Base-by-base conservation (phyloP, 2,797 vertebrate species). In the Florisuga fusca region DNA sequence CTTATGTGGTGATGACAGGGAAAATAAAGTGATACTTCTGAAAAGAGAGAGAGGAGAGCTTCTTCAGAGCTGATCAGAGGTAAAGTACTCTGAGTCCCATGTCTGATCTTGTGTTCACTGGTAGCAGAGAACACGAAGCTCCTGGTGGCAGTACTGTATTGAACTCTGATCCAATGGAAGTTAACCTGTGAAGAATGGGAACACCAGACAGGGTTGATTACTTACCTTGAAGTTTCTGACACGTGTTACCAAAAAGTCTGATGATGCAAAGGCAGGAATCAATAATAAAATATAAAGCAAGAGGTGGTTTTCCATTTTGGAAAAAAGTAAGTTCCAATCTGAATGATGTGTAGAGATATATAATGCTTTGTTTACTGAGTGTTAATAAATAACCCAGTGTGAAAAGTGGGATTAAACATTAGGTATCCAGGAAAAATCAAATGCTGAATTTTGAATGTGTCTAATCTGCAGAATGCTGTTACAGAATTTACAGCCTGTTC, bases 161-260 rank as follows among this genome's bases (percentile, higher is more conserved):
- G 55, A 87, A 29, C 59, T 68, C 34, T 55, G 29, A 62, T 53
- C 93, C 78, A 68, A 41, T 41, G 71, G 41, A 86, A 79, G 55
- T 31, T 46, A 87, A 81, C 53, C 29, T 61, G 29, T 7, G 13
- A 50, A 61, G 36, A 92, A 50, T 19, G n/a, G 20, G 34, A 87
- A 68, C 12, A 25, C 34, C 72, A 43, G 9, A 46, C 7, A 33
- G 1, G 4, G 59, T 43, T 84, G 62, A 27, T 79, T 92, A 97
- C 98, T 87, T 98, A 98, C 98, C 98, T 97, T 90, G 27, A 69
- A 68, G 87, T 89, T 94, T 94, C 93, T 97, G 86, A 95, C 50
- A 45, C 54, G 96, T 78, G 87, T 59, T 80, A 95, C n/a, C 64
- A 93, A 91, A 63, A 93, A 69, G 63, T 97, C 91, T 66, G 96